Percentiles rank a stretch among this genome's conserved stretches.
These are phyloP conservation scores for Phyto melanocephala DNA, from an alignment of 2,888 invertebrate species.

Conservation along the genomic window DNA sequence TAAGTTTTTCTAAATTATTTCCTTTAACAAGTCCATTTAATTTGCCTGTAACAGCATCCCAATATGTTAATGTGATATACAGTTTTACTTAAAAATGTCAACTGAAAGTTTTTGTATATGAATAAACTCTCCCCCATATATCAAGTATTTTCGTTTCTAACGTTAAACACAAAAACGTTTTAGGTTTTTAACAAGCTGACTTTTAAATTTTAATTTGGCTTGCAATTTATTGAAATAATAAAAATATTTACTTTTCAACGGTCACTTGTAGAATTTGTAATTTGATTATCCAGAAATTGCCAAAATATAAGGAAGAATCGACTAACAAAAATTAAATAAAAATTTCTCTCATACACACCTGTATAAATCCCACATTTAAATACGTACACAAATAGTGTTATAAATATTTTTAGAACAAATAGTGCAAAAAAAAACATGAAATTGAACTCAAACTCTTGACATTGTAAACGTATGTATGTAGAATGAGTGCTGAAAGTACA, in stretches of 20 bases:
- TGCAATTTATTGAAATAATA: background rate
- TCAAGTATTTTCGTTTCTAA: too few relatives aligned
- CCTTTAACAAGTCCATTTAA: too few relatives aligned
- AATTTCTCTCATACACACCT: background rate
- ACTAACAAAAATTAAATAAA: constrained; percentile 17
- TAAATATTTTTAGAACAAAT: constrained; percentile 15
- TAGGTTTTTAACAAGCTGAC: too few relatives aligned
- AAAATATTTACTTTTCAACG: background rate
- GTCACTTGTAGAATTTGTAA: background rate
- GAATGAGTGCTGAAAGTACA: constrained; percentile 47
- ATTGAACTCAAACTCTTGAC: background rate
- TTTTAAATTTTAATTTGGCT: background rate
- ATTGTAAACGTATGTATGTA: background rate
- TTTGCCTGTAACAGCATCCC: too few relatives aligned
- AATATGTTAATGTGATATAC: too few relatives aligned
- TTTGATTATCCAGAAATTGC: background rate
- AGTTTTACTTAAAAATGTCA: background rate
- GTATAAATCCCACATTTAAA: background rate
- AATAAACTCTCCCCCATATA: too few relatives aligned
- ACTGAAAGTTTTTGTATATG: background rate
- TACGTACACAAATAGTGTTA: background rate
- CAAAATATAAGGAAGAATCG: background rate
- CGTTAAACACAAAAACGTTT: too few relatives aligned
- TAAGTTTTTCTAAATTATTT: too few relatives aligned
- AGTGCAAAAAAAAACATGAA: background rate